Percentiles rank a stretch among this genome's conserved stretches.
phyloP scores from a whole-genome alignment of 2,797 vertebrate species.

The Periophthalmus magnuspinnatus region DNA sequence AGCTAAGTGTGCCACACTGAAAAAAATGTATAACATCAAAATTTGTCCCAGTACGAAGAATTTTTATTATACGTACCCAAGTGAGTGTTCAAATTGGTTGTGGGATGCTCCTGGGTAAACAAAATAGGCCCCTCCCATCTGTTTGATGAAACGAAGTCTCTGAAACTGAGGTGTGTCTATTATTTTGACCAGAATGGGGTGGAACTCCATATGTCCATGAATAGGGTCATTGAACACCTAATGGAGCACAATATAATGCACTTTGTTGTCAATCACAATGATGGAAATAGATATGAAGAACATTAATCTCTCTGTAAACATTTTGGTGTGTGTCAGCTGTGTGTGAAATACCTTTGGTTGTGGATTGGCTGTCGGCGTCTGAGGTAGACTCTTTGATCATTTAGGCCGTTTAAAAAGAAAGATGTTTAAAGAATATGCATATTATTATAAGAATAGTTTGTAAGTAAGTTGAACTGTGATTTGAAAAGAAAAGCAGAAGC shows the following conservation, averaged over 20 bases:
- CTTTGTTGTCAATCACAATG: not conserved
- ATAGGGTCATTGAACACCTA: slow-evolving; percentile 85
- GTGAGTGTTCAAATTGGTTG: slow-evolving; percentile 80
- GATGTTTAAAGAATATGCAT: not conserved
- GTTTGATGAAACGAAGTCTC: slow-evolving; percentile 77
- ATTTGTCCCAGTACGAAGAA: not conserved
- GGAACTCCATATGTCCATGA: slow-evolving; percentile 91
- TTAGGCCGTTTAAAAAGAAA: not conserved
- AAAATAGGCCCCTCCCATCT: slow-evolving; percentile 75
- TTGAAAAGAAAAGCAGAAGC: not conserved
- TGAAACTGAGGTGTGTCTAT: slow-evolving; percentile 90
- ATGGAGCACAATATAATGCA: not conserved
- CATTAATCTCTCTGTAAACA: not conserved
- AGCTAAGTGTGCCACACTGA: slow-evolving; percentile 85
- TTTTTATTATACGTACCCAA: slow-evolving; percentile 54
- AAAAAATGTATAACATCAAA: not conserved
- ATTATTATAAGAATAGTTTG: not conserved
- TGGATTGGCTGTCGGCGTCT: not conserved
- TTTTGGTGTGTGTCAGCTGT: not conserved
- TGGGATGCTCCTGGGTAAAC: slow-evolving; percentile 80
- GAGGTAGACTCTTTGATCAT: not conserved
- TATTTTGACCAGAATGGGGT: slow-evolving; percentile 87
- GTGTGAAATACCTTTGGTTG: slow-evolving; percentile 1
- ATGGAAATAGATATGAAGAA: not conserved
- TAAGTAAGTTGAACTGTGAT: not conserved